Conservation (phyloP, 1,140 invertebrate genomes). For the Drosophila navojoa region DNA sequence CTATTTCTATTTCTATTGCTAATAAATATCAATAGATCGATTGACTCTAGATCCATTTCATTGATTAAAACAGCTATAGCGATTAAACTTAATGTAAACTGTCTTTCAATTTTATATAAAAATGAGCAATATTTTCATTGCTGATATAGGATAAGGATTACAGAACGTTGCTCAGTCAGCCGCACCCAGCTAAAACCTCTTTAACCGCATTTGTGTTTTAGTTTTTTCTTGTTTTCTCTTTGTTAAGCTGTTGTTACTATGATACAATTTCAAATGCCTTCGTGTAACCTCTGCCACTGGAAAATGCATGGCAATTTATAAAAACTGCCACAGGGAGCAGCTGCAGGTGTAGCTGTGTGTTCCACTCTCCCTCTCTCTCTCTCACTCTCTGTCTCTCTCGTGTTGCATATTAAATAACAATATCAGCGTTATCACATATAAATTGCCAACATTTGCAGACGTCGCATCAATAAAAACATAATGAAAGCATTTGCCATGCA, state of each 20-base stretch:
- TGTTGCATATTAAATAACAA: constrained; percentile 62
- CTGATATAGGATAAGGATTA: no score
- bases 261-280: constrained; percentile 7
- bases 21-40: no score
- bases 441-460: constrained; percentile 57
- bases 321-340: constrained; percentile 12
- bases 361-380: not conserved
- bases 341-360: constrained; percentile 9
- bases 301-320: constrained; percentile 67
- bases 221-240: not conserved
- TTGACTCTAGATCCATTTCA: no score
- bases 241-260: not conserved
- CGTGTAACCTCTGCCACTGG: constrained; percentile 30
- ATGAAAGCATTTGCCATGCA: constrained; percentile 67
- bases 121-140: no score
- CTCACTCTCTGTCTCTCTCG: not conserved
- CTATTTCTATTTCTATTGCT: no score
- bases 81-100: no score
- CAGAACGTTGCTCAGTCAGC: no score
- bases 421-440: constrained; percentile 57
- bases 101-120: no score
- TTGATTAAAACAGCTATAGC: no score
- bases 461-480: constrained; percentile 65
- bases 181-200: no score
- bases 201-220: not conserved